Base-by-base conservation (phyloP, 2,797 vertebrate species). In the Sebastes matsubarae region DNA sequence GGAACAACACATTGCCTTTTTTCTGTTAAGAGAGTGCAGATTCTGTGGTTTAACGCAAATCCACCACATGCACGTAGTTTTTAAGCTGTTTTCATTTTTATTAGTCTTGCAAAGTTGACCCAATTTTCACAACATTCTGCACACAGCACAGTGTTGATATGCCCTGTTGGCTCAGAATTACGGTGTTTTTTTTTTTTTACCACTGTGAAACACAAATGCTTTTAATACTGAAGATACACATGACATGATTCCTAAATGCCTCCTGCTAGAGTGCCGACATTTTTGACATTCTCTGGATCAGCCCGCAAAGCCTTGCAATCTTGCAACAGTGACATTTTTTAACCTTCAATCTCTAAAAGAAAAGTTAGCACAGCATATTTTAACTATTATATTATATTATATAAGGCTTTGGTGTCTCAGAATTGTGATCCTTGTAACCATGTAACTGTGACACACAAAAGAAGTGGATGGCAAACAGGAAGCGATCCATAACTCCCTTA, bases 21-120 rank as follows among this genome's bases (percentile, higher is more conserved):
- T 57, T 75, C 29, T 72, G 29, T 68, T 27, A 7, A 74, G 16
- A 9, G 59, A 68, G 1, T 75, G 34, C 18, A 50, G 5, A 61
- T 55, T 55, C 8, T 65, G 24, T 25, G 20, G 46, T 36, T 68
- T 29, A 79, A 65, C 24, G 61, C 12, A 80, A 61, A 73, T 70
- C 36, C 29, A 57, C 25, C 59, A 25, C 27, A 76, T 60, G 30
- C 32, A 20, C 36, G 22, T 69, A 20, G 25, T 58, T 73, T 54
- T 36, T 30, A 59, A 7, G 20, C 29, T 24, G 5, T 29, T 66
- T 57, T 64, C 24, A 12, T n/a, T 72, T 63, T 38, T 38, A 25
- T 52, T 52, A 63, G 46, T 75, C 34, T 65, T 54, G 25, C 9
- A 52, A 55, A 77, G n/a, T 46, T 74, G 57, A 68, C n/a, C 77